Conservation (phyloP, 1,140 invertebrate genomes). For the Euborellia annulipes region DNA sequence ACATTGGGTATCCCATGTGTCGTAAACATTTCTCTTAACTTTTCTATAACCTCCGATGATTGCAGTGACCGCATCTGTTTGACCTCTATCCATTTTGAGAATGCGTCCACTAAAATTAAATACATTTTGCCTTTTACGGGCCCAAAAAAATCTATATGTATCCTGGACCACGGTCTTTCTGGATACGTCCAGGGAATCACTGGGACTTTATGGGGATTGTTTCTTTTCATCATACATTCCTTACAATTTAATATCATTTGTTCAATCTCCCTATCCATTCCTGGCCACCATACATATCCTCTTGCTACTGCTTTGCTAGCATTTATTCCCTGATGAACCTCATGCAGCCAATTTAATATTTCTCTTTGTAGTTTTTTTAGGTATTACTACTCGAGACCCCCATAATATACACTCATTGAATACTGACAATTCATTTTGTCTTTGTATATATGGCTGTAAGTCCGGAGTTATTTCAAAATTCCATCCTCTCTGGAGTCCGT, state of each 20-base stretch:
- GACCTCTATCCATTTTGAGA: neutral
- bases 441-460: neutral
- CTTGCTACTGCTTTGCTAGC: conserved; percentile 9
- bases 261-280: neutral
- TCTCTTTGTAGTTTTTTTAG: neutral
- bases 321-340: conserved; percentile 6
- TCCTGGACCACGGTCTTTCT: neutral
- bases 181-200: neutral
- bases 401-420: conserved; percentile 11
- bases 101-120: conserved; percentile 1
- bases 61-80: neutral
- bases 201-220: no score
- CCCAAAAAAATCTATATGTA: conserved; percentile 1
- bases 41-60: neutral
- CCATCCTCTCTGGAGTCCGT: neutral
- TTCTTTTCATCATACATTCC: no score
- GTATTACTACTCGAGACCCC: conserved; percentile 7
- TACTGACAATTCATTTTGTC: conserved; percentile 5
- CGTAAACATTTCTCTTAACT: conserved; percentile 9
- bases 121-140: neutral
- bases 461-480: neutral
- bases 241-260: neutral
- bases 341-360: conserved; percentile 9
- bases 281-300: conserved; percentile 13
- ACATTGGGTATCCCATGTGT: conserved; percentile 14